Evolutionary conservation across 1,140 invertebrate species (phyloP).

Genomic region (Tribolium castaneum): DNA sequence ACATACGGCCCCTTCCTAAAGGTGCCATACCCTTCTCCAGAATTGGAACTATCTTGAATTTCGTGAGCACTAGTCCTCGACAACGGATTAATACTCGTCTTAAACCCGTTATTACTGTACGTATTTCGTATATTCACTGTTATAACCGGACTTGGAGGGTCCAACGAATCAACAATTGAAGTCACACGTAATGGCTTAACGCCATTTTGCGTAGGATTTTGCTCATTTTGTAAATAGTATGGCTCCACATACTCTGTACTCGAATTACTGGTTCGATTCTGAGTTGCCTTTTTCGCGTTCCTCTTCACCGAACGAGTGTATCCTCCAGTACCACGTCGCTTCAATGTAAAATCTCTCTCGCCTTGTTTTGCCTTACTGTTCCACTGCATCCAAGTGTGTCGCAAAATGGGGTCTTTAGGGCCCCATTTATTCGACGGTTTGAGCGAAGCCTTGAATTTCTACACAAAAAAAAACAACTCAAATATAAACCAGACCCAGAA

Average conservation of each 20-base stretch:
- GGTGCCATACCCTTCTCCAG: conserved; percentile 60
- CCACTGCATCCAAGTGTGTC: conserved; percentile 71
- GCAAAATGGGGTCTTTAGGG: conserved; percentile 70
- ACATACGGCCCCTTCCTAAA: conserved; percentile 62
- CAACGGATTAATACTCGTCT: conserved; percentile 53
- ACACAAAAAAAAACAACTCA: conserved; percentile 45
- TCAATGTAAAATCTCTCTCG: conserved; percentile 69
- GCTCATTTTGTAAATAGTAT: conserved; percentile 30
- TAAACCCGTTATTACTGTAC: conserved; percentile 39
- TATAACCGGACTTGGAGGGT: conserved; percentile 45
- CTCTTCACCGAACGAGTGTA: conserved; percentile 71
- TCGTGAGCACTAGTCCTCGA: conserved; percentile 32
- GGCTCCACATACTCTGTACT: conserved; percentile 45
- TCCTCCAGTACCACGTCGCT: conserved; percentile 70
- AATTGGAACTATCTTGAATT: conserved; percentile 48
- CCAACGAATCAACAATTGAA: conserved; percentile 53
- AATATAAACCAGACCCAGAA: too few species aligned
- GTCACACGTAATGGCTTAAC: conserved; percentile 46
- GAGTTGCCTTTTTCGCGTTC: conserved; percentile 49
- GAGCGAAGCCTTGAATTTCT: conserved; percentile 71
- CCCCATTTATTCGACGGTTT: conserved; percentile 72
- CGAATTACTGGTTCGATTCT: conserved; percentile 44
- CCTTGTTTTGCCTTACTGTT: conserved; percentile 62
- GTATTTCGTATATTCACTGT: conserved; percentile 42
- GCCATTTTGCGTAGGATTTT: conserved; percentile 4